Conservation (phyloP, 2,888 invertebrate genomes). For the Drymonia ruficornis region DNA sequence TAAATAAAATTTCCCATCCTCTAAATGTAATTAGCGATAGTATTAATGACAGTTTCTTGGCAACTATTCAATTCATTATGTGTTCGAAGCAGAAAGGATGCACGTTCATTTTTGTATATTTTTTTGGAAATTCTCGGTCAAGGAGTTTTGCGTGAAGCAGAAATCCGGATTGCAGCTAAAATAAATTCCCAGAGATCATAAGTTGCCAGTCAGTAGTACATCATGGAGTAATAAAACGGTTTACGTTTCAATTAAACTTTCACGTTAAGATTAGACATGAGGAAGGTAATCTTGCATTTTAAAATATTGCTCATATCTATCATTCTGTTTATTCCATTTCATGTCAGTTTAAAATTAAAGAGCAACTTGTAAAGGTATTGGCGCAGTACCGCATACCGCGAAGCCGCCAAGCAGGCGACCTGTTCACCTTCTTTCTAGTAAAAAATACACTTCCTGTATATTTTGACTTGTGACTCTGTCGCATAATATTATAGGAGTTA, state of each 20-base stretch:
- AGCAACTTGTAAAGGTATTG: conserved; percentile 4
- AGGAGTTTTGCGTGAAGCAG: not conserved
- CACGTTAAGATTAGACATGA: not conserved
- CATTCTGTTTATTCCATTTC: no score
- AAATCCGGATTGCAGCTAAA: not conserved
- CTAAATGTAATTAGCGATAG: not conserved
- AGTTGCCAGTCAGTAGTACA: no score
- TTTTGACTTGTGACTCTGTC: not conserved
- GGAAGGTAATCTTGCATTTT: no score
- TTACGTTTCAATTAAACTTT: not conserved
- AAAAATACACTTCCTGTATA: not conserved
- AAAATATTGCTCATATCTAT: no score
- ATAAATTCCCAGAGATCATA: no score
- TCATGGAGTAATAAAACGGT: not conserved
- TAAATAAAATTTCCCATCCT: no score
- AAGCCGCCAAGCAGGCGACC: conserved; percentile 4
- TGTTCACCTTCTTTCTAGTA: conserved; percentile 6
- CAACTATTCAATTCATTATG: not conserved
- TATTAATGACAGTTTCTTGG: not conserved
- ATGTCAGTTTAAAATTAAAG: not conserved
- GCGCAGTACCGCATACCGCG: not conserved
- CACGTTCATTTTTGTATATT: not conserved
- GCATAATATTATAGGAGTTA: no score
- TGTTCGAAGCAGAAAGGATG: not conserved
- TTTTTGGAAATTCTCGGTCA: not conserved